These are phyloP conservation scores for Torymus texanus DNA, from an alignment of 2,888 invertebrate genomes.

Conservation along the genomic window DNA sequence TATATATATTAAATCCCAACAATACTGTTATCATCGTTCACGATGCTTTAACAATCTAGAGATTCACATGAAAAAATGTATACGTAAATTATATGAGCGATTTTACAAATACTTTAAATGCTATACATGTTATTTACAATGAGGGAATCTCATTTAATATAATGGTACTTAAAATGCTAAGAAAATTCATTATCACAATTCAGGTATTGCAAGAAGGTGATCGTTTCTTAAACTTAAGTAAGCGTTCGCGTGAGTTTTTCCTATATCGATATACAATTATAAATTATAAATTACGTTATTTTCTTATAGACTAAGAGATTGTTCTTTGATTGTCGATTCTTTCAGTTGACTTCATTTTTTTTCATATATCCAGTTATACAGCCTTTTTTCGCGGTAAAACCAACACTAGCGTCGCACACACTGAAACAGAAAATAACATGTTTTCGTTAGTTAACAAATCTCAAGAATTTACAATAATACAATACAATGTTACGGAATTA, in stretches of 20 bases:
- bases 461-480: neutral
- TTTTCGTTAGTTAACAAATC: neutral
- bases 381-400: conserved; percentile 54
- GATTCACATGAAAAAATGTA: conserved; percentile 45
- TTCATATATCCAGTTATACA: conserved; percentile 19
- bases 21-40: conserved; percentile 52
- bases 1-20: conserved; percentile 55
- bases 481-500: neutral
- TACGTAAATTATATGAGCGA: conserved; percentile 35
- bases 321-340: conserved; percentile 51
- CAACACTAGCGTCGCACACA: conserved; percentile 54
- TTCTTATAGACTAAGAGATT: conserved; percentile 50
- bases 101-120: conserved; percentile 42
- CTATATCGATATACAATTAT: conserved; percentile 30
- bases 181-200: conserved; percentile 53
- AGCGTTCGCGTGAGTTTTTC: conserved; percentile 36
- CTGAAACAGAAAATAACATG: conserved; percentile 44
- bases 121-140: conserved; percentile 54
- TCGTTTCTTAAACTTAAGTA: conserved; percentile 47
- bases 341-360: neutral
- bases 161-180: conserved; percentile 45
- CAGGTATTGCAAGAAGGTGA: conserved; percentile 41
- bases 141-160: conserved; percentile 49
- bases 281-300: conserved; percentile 46
- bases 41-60: conserved; percentile 49